Evolutionary conservation across 2,113 vertebrate species (phyloP).

Genomic region (Steatornis caripensis): DNA sequence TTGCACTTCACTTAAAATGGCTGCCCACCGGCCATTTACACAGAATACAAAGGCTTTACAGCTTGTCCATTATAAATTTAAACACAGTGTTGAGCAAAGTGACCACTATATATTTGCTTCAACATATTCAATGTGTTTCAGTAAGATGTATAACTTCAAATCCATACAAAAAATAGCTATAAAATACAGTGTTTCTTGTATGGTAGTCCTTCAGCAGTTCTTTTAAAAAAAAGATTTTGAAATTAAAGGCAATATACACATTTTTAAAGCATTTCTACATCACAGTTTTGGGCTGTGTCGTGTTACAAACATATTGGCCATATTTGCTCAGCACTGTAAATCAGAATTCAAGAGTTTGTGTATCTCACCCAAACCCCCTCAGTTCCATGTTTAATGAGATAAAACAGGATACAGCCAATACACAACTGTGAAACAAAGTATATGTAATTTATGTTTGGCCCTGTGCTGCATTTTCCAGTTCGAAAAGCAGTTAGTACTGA

Average conservation of each 20-base stretch:
- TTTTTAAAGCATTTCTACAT: constrained; percentile 61
- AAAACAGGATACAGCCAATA: background rate
- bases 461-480: background rate
- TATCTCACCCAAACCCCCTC: background rate
- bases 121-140: constrained; percentile 59
- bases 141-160: constrained; percentile 72
- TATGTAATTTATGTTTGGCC: background rate
- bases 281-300: constrained; percentile 64
- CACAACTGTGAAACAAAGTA: background rate
- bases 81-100: constrained; percentile 71
- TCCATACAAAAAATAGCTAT: constrained; percentile 73
- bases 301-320: constrained; percentile 36
- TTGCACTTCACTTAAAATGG: background rate
- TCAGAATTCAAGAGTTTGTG: background rate
- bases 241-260: constrained; percentile 62
- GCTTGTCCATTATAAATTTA: constrained; percentile 31
- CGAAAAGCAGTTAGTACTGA: constrained; percentile 82
- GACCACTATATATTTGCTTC: constrained; percentile 64
- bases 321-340: constrained; percentile 59
- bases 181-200: constrained; percentile 72
- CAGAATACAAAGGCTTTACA: constrained; percentile 29
- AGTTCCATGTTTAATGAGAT: background rate
- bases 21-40: background rate
- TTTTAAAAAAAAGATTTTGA: constrained; percentile 35
- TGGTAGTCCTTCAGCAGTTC: constrained; percentile 62